A percentile compares a stretch with the other conserved stretches of the same genome.
Evolutionary conservation across 2,888 invertebrate species (phyloP).

Genomic region (Antheraea yamamai): DNA sequence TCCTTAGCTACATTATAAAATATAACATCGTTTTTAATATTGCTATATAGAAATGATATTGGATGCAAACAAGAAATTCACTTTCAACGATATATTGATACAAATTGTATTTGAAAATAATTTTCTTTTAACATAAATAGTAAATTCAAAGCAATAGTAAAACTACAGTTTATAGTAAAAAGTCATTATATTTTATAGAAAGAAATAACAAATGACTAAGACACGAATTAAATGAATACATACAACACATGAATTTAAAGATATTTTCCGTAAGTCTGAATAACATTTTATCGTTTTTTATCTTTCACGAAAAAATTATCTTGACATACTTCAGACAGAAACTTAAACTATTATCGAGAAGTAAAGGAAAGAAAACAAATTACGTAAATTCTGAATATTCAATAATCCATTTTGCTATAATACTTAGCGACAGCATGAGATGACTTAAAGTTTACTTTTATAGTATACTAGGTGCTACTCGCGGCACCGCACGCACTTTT

Average conservation of each 20-base stretch:
- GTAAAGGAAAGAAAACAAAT: background rate
- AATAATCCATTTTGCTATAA: background rate
- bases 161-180: background rate
- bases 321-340: conserved; percentile 7
- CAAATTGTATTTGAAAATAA: background rate
- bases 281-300: background rate
- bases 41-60: background rate
- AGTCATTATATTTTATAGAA: background rate
- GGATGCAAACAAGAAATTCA: background rate
- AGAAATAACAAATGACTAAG: background rate
- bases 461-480: background rate
- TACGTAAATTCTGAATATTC: background rate
- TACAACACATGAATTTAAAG: background rate
- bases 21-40: no score
- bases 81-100: background rate
- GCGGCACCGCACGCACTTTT: no score
- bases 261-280: background rate
- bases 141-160: background rate
- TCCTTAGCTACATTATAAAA: no score
- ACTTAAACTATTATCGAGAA: conserved; percentile 6
- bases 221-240: background rate
- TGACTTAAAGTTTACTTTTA: background rate
- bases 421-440: background rate
- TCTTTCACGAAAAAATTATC: conserved; percentile 4
- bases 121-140: background rate